phyloP scores from a whole-genome alignment of 2,888 invertebrate species.

The Caenorhabditis sp. region DNA sequence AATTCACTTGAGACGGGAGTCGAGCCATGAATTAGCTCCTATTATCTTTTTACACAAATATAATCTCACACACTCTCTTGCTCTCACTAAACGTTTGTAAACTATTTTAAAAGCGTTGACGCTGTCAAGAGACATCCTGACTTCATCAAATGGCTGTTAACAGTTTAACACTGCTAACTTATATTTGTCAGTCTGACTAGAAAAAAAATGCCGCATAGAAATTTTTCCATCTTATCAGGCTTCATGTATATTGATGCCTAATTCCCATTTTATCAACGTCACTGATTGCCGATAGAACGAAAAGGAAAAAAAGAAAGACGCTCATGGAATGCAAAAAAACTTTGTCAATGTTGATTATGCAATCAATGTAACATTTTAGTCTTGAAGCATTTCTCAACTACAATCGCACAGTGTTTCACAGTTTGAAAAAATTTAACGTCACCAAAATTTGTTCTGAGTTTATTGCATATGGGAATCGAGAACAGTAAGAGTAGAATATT shows the following conservation, averaged over 20 bases:
- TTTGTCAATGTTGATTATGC: no score
- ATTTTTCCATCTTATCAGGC: constrained; percentile 5
- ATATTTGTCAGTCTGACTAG: not conserved
- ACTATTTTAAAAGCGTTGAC: constrained; percentile 1
- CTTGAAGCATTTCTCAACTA: no score
- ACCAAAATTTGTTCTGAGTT: no score
- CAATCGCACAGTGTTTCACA: no score
- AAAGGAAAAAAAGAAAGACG: not conserved
- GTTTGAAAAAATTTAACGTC: no score
- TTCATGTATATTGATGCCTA: not conserved
- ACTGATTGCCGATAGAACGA: not conserved
- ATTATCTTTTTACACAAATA: not conserved
- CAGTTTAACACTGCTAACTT: no score
- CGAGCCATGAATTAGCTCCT: not conserved
- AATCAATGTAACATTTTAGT: no score
- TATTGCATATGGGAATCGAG: no score
- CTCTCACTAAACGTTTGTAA: not conserved
- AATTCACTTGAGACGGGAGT: not conserved
- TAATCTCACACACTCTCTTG: not conserved
- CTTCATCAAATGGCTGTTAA: no score
- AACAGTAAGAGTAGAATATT: no score
- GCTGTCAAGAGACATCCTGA: no score
- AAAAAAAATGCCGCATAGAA: not conserved
- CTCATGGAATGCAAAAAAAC: not conserved
- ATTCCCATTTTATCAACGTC: not conserved